Evolutionary conservation across 2,888 invertebrate species (phyloP), one percentile per base, ranked within the genome.

Genomic region (Diaphora mendica): DNA sequence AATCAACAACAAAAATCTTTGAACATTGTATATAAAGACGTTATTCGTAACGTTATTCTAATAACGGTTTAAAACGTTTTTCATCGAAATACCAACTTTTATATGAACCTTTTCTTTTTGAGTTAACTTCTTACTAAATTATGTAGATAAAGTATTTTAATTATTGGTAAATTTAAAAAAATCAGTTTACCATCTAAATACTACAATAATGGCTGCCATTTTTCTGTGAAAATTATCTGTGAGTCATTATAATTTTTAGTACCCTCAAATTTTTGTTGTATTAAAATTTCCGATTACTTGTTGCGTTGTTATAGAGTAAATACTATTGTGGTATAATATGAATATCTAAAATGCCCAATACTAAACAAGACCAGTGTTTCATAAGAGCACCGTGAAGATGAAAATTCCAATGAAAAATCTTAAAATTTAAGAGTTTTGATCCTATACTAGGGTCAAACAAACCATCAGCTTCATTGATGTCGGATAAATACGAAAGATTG

Each of bases 171-270:
- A 35, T 68, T 3, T n/a, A 35, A 48, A 70, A 64, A 69, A 72
- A 81, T 82, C 81, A 83, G 81, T 82, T 82, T 74, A 35, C 26
- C 17, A 75, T 66, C 33, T 62, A 30, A 9, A 59, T 59, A 68
- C 79, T 13, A 15, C 55, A 64, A 9, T 30, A 17, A 64, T 64
- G 5, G 33, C 65, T n/a, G 66, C 59, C 59, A 26, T 26, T 59
- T 59, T 59, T 39, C 11, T 42, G 0, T 42, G 9, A 3, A 39
- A 30, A n/a, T 20, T 9, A 64, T 15, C 4, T 64, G 20, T 23
- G 33, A 35, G 9, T 64, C 2, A 64, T 30, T 33, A 7, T 64
- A 15, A 11, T 65, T 55, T 55, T 55, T 11, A 4, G n/a, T 11
- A 26, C 26, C 11, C 13, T 59, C 59, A 59, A 11, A 4, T 26